phyloP scores from a whole-genome alignment of 1,140 invertebrate genomes.

The Pantala flavescens region DNA sequence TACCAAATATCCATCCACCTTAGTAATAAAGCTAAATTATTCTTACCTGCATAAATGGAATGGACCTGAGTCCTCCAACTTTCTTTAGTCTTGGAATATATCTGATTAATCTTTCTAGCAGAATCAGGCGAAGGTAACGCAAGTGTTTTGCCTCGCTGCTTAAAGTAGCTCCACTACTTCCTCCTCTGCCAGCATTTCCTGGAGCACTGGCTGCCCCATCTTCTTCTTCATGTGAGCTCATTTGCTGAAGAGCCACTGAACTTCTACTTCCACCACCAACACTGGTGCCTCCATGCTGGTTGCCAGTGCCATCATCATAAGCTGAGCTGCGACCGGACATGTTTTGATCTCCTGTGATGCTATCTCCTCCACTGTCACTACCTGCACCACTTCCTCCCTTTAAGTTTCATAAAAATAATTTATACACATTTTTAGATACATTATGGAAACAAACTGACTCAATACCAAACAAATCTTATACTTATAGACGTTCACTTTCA shows the following conservation, averaged over 20 bases:
- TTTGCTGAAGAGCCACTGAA: constrained; percentile 17
- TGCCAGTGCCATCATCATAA: constrained; percentile 50
- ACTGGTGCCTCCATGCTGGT: constrained; percentile 41
- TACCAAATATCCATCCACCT: no score
- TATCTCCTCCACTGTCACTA: constrained; percentile 65
- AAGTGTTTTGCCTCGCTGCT: constrained; percentile 26
- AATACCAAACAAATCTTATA: no score
- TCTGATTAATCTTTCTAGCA: constrained; percentile 54
- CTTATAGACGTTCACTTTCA: no score
- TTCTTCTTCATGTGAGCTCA: constrained; percentile 34
- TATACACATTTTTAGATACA: not conserved
- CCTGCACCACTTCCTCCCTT: constrained; percentile 45
- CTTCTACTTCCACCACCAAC: constrained; percentile 29
- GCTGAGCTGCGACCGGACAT: constrained; percentile 79
- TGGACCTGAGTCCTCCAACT: constrained; percentile 66
- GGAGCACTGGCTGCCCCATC: constrained; percentile 29
- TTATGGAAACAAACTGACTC: not conserved
- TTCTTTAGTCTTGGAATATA: constrained; percentile 49
- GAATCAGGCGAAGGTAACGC: constrained; percentile 40
- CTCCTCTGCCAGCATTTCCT: constrained; percentile 26
- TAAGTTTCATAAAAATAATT: constrained; percentile 11
- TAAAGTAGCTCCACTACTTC: constrained; percentile 29
- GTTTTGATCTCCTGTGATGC: constrained; percentile 75
- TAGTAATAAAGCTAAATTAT: no score
- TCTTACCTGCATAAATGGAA: constrained; percentile 77